phyloP scores from a whole-genome alignment of 2,888 invertebrate species.

The Acrocera orbiculus region DNA sequence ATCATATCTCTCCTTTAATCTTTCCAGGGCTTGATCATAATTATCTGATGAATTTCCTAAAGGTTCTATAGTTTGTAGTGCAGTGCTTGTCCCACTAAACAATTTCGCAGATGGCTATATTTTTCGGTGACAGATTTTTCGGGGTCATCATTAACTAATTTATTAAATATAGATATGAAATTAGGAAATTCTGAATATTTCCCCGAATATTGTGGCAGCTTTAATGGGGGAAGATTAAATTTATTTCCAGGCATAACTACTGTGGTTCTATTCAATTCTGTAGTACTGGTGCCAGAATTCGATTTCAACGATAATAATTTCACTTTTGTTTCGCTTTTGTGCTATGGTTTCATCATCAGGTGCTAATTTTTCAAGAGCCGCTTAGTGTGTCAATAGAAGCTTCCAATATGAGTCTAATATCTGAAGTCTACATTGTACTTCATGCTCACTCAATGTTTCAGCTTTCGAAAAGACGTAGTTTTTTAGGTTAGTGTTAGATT shows the following conservation, averaged over 20 bases:
- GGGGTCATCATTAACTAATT: neutral
- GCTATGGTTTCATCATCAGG: neutral
- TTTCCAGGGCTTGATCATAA: neutral
- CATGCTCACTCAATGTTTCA: too few relatives aligned
- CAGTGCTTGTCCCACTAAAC: neutral
- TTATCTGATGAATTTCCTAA: neutral
- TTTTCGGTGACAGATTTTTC: neutral
- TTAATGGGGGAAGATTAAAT: neutral
- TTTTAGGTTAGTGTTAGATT: too few relatives aligned
- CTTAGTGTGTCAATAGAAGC: neutral
- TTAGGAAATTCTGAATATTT: conserved; percentile 2
- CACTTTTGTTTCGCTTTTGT: neutral
- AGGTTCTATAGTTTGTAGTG: neutral
- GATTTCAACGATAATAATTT: neutral
- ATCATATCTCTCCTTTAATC: neutral
- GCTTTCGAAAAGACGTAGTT: too few relatives aligned
- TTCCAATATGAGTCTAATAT: conserved; percentile 1
- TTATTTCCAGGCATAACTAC: neutral
- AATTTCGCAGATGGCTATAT: neutral
- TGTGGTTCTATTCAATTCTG: neutral
- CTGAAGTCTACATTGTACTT: neutral
- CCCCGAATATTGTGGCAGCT: neutral
- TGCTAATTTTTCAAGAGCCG: neutral
- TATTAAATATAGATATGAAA: neutral
- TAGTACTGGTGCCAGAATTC: neutral